phyloP scores from a whole-genome alignment of 2,797 vertebrate genomes.

The Tragopan temminckii region DNA sequence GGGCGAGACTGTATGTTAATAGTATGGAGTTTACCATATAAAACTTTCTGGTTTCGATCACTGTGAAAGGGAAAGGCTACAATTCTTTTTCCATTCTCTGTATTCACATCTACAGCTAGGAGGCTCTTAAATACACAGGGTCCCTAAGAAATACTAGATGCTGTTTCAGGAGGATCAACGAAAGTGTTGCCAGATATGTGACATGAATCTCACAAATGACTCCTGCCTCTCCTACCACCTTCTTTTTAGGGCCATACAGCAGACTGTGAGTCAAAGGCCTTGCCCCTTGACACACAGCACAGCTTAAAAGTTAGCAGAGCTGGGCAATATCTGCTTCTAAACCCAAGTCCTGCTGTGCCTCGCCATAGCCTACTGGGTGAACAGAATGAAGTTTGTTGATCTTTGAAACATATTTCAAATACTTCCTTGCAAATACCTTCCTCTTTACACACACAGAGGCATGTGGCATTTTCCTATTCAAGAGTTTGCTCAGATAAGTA shows the following conservation, averaged over 20 bases:
- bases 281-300: background rate
- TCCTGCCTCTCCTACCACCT: background rate
- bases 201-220: background rate
- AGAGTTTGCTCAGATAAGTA: constrained; percentile 43
- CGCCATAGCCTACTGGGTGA: background rate
- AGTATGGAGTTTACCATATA: background rate
- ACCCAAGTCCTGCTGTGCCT: background rate
- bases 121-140: background rate
- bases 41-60: background rate
- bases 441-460: constrained; percentile 1
- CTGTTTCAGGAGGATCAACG: background rate
- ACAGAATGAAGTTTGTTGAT: constrained; percentile 9
- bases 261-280: background rate
- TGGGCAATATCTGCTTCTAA: background rate
- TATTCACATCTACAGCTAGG: background rate
- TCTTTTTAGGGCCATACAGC: background rate
- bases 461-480: constrained; percentile 20
- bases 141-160: background rate
- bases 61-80: background rate
- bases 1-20: background rate
- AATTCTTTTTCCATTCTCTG: background rate
- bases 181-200: background rate
- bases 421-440: constrained; percentile 43
- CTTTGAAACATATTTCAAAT: constrained; percentile 54
- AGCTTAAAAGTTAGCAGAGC: background rate